Percentiles rank a stretch among this genome's conserved stretches.
phyloP scores from a whole-genome alignment of 2,888 invertebrate species.

The Dendrolimus pini region DNA sequence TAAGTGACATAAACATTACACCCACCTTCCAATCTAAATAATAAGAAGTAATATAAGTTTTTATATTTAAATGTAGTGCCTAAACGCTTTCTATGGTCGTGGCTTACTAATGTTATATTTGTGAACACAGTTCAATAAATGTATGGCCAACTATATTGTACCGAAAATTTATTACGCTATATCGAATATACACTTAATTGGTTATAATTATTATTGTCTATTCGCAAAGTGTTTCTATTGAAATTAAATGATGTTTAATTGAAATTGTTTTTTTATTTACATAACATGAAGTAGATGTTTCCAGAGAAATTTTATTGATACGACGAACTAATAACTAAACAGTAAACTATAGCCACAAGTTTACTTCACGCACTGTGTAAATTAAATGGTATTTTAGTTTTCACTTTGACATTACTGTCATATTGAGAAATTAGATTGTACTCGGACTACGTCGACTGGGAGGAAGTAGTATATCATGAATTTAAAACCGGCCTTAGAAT shows the following conservation, averaged over 20 bases:
- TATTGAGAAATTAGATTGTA: too few relatives aligned
- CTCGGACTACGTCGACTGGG: too few relatives aligned
- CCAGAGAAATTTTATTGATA: too few relatives aligned
- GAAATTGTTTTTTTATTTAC: neutral
- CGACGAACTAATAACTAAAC: too few relatives aligned
- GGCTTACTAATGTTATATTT: neutral
- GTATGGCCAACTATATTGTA: neutral
- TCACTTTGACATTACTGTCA: too few relatives aligned
- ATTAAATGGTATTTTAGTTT: too few relatives aligned
- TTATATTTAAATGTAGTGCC: neutral
- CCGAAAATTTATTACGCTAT: too few relatives aligned
- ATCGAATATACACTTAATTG: neutral
- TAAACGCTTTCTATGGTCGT: neutral
- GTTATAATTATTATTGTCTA: constrained; percentile 2
- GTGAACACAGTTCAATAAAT: neutral
- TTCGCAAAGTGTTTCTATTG: constrained; percentile 1
- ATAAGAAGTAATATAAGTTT: neutral
- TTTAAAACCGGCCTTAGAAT: too few relatives aligned
- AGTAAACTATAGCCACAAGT: too few relatives aligned
- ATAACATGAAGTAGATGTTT: too few relatives aligned
- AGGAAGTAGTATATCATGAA: too few relatives aligned
- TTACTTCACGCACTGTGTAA: too few relatives aligned
- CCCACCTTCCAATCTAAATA: neutral
- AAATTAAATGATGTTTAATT: neutral
- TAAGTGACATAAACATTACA: neutral